Conservation (phyloP, 2,888 invertebrate genomes). For the Nycteola revayana region DNA sequence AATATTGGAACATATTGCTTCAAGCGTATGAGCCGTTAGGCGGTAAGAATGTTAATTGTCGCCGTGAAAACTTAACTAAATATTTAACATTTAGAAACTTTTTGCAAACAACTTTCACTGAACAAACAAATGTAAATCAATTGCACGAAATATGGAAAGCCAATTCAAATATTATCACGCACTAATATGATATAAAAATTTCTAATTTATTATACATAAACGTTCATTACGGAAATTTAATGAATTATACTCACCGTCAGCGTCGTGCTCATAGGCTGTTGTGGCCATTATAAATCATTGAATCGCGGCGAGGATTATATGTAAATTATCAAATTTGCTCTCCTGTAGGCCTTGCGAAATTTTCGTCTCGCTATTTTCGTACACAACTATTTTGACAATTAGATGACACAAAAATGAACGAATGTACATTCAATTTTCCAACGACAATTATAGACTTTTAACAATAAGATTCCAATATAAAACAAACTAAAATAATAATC, state of each 20-base stretch:
- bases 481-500: too few species aligned
- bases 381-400: slow-evolving; percentile 43
- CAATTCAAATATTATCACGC: slow-evolving; percentile 30
- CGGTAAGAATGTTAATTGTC: slow-evolving; percentile 23
- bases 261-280: slow-evolving; percentile 68
- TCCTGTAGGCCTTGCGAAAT: slow-evolving; percentile 25
- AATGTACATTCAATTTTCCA: background rate
- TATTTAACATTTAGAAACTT: slow-evolving; percentile 19
- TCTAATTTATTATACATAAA: slow-evolving; percentile 17
- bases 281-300: slow-evolving; percentile 60
- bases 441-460: background rate
- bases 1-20: too few species aligned
- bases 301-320: slow-evolving; percentile 16
- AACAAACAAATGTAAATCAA: slow-evolving; percentile 14
- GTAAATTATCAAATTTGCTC: slow-evolving; percentile 21
- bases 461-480: too few species aligned
- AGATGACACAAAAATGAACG: slow-evolving; percentile 1
- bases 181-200: slow-evolving; percentile 21
- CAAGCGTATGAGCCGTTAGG: too few species aligned
- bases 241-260: slow-evolving; percentile 56
- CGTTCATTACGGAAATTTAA: slow-evolving; percentile 5
- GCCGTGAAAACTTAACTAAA: slow-evolving; percentile 11
- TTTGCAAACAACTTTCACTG: slow-evolving; percentile 28
- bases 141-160: slow-evolving; percentile 31
- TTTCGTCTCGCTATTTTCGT: slow-evolving; percentile 46